phyloP scores from a whole-genome alignment of 2,888 invertebrate species.

The Phaonia tiefii region DNA sequence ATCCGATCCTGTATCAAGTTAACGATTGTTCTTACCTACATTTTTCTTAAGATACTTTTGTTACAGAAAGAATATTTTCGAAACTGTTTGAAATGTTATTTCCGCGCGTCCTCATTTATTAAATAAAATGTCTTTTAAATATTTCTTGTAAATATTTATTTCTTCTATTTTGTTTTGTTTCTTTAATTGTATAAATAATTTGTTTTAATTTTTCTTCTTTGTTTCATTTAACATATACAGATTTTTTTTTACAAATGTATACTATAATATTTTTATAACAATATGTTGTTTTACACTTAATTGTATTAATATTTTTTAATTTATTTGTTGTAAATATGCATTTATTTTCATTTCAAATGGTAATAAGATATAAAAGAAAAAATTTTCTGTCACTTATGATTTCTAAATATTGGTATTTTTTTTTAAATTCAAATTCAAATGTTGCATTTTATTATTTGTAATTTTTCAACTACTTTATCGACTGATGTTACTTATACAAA shows the following conservation, averaged over 20 bases:
- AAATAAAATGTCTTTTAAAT: not conserved
- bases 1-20: too few relatives aligned
- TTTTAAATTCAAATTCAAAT: constrained; percentile 25
- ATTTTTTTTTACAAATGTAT: not conserved
- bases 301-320: constrained; percentile 28
- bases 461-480: constrained; percentile 64
- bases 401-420: constrained; percentile 27
- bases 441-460: constrained; percentile 8
- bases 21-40: too few relatives aligned
- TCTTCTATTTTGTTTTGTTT: constrained; percentile 32
- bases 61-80: too few relatives aligned
- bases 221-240: constrained; percentile 30
- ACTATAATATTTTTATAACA: constrained; percentile 82
- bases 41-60: too few relatives aligned
- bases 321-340: constrained; percentile 57
- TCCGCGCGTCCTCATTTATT: too few relatives aligned
- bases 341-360: constrained; percentile 43
- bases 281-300: constrained; percentile 86
- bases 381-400: too few relatives aligned
- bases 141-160: constrained; percentile 61
- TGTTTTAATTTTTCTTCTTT: constrained; percentile 52
- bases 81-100: too few relatives aligned
- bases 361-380: constrained; percentile 16
- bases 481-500: constrained; percentile 40
- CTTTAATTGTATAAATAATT: constrained; percentile 63